Conservation (phyloP, 2,113 vertebrate genomes). For the Ammospiza nelsoni region DNA sequence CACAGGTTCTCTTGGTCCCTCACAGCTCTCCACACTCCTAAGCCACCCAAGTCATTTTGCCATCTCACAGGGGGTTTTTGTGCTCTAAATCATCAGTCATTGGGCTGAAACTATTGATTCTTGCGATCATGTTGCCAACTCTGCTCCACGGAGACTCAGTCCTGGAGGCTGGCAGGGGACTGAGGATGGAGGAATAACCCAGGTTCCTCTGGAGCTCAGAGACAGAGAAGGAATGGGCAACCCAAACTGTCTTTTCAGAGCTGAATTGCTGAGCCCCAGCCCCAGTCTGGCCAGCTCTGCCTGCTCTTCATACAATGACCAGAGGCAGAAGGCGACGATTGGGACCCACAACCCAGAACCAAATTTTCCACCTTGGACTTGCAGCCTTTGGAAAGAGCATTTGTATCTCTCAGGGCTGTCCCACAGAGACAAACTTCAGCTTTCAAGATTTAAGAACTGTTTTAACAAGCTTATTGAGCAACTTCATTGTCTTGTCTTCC, state of each 20-base stretch:
- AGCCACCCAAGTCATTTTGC: neutral
- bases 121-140: neutral
- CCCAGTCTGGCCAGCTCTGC: neutral
- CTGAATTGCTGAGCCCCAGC: neutral
- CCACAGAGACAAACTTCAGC: neutral
- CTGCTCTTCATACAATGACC: neutral
- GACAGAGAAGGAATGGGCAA: neutral
- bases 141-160: neutral
- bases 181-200: neutral
- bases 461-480: neutral
- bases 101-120: neutral
- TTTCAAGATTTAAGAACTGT: neutral
- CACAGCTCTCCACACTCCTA: neutral
- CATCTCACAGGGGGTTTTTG: neutral
- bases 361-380: neutral
- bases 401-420: neutral
- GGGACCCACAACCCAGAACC: neutral
- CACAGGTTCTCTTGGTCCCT: neutral
- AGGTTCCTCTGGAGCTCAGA: neutral
- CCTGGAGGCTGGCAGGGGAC: neutral
- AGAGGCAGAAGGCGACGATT: neutral
- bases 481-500: neutral
- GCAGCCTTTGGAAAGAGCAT: neutral
- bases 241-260: neutral
- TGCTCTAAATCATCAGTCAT: accelerated